Evolutionary conservation across 2,113 vertebrate species (phyloP).

Genomic region (Colinus virginianus): DNA sequence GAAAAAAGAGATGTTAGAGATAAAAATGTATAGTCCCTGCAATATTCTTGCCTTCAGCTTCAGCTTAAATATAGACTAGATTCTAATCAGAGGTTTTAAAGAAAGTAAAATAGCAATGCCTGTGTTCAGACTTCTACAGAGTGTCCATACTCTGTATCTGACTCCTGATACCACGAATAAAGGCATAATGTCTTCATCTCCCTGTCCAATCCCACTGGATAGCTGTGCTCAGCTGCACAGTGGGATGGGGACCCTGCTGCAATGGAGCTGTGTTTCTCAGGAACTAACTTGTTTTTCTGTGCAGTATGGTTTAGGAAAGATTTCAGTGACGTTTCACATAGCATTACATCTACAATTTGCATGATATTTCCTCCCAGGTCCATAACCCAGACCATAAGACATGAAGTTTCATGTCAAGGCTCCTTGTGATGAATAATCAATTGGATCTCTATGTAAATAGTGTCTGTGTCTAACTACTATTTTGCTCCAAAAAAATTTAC

Average conservation of each 20-base stretch:
- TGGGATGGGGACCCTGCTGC: background rate
- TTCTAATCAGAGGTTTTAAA: background rate
- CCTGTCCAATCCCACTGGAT: background rate
- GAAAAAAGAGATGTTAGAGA: background rate
- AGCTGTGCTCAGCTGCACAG: background rate
- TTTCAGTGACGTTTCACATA: background rate
- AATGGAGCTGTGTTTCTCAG: background rate
- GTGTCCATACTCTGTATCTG: fast-evolving
- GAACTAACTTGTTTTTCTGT: background rate
- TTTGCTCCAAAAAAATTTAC: background rate
- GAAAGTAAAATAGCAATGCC: background rate
- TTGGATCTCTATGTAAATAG: background rate
- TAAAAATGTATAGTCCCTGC: background rate
- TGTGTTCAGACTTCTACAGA: background rate
- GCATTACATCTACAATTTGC: background rate
- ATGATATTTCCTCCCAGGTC: background rate
- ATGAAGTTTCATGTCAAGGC: background rate
- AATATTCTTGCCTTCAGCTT: background rate
- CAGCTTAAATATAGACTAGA: background rate
- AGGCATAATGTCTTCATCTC: fast-evolving
- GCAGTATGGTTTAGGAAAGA: background rate
- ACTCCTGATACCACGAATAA: background rate
- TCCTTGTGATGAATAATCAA: background rate
- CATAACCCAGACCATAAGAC: background rate
- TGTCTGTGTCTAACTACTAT: background rate